phyloP scores from a whole-genome alignment of 2,797 vertebrate species.

The Eleutherodactylus coqui region DNA sequence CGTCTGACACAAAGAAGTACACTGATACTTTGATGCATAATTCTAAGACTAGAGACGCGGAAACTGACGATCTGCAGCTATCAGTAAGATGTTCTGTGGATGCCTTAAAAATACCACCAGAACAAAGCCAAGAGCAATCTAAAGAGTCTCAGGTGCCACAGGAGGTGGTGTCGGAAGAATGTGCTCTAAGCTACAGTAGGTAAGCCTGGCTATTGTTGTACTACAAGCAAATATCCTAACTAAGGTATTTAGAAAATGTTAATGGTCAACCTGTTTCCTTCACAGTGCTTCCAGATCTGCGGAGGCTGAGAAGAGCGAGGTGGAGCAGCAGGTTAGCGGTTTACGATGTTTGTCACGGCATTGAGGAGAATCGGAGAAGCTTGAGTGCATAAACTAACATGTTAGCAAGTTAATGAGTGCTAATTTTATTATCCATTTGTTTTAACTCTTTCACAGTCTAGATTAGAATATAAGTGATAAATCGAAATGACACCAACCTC shows the following conservation, averaged over 20 bases:
- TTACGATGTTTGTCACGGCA: not conserved
- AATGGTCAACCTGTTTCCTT: not conserved
- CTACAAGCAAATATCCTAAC: not conserved
- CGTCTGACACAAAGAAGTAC: not conserved
- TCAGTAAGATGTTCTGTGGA: not conserved
- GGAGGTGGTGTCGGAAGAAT: not conserved
- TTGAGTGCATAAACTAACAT: not conserved
- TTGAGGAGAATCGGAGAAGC: not conserved
- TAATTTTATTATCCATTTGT: no score
- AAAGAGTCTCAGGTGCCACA: not conserved
- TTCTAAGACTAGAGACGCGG: not conserved
- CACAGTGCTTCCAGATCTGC: not conserved
- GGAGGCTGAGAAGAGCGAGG: not conserved
- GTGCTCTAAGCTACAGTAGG: not conserved
- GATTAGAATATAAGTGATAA: no score
- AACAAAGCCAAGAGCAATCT: not conserved
- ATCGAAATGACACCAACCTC: no score
- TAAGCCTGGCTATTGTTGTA: not conserved
- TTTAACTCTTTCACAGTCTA: no score
- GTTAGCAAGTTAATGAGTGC: no score
- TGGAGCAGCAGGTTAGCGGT: constrained; percentile 31
- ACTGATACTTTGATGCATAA: not conserved
- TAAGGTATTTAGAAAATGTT: not conserved
- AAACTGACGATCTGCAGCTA: not conserved
- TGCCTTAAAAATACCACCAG: no score